Evolutionary conservation across 2,113 vertebrate genomes (phyloP).

Genomic region (Dermatemys mawii): DNA sequence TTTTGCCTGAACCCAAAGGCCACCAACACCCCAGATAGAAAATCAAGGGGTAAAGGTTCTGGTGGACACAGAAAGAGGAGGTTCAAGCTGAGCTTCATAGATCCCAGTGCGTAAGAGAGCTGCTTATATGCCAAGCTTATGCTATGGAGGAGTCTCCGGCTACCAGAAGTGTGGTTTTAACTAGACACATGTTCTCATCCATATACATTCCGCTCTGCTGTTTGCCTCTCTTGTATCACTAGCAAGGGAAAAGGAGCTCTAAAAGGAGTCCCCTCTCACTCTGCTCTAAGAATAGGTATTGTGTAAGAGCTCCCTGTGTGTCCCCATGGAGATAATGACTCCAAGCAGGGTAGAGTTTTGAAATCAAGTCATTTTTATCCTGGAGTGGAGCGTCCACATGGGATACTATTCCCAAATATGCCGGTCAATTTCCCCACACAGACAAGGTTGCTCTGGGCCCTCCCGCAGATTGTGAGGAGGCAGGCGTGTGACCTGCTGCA

Average conservation of each 20-base stretch:
- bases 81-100: not conserved
- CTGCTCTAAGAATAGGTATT: not conserved
- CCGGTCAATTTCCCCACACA: not conserved
- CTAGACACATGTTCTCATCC: fast-evolving
- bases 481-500: not conserved
- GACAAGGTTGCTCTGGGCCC: not conserved
- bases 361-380: not conserved
- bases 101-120: not conserved
- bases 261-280: not conserved
- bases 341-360: too few relatives aligned
- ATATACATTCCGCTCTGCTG: not conserved
- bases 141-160: not conserved
- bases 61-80: not conserved
- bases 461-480: not conserved
- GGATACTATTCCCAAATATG: not conserved
- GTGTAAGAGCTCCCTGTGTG: not conserved
- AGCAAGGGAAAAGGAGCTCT: not conserved
- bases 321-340: not conserved
- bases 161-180: not conserved
- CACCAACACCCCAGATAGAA: not conserved
- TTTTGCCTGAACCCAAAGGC: not conserved
- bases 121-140: not conserved
- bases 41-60: not conserved
- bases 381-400: not conserved
- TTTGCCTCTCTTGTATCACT: not conserved